These are phyloP conservation scores for Empis livida DNA, from an alignment of 2,888 invertebrate genomes.

Conservation along the genomic window DNA sequence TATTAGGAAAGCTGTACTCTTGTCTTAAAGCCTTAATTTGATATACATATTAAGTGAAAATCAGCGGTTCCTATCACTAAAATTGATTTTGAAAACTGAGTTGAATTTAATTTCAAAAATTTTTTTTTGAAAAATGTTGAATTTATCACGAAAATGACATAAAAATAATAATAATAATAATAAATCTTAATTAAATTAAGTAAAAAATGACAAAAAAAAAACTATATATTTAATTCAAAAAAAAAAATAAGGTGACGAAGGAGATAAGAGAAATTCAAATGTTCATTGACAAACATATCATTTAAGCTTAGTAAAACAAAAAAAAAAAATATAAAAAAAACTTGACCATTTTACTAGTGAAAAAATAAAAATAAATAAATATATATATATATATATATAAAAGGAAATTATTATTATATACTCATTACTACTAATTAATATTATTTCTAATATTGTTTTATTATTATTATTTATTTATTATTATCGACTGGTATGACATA, in stretches of 20 bases:
- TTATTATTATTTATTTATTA: neutral
- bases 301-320: conserved; percentile 14
- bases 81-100: too few relatives aligned
- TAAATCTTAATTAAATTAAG: neutral
- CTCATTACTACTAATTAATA: neutral
- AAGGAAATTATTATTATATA: neutral
- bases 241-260: conserved; percentile 1
- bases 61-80: too few relatives aligned
- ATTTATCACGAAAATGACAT: too few relatives aligned
- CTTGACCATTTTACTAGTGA: conserved; percentile 15
- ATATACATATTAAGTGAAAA: too few relatives aligned
- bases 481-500: too few relatives aligned
- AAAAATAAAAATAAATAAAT: conserved; percentile 8
- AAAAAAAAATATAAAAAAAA: conserved; percentile 9
- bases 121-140: too few relatives aligned
- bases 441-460: neutral
- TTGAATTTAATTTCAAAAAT: too few relatives aligned
- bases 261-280: conserved; percentile 7
- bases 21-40: too few relatives aligned
- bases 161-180: too few relatives aligned
- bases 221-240: neutral
- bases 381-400: conserved; percentile 9
- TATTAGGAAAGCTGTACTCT: too few relatives aligned
- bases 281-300: conserved; percentile 16
- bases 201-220: neutral